These are phyloP conservation scores for Ceratosolen fusciceps DNA, from an alignment of 1,140 invertebrate species.

Conservation along the genomic window DNA sequence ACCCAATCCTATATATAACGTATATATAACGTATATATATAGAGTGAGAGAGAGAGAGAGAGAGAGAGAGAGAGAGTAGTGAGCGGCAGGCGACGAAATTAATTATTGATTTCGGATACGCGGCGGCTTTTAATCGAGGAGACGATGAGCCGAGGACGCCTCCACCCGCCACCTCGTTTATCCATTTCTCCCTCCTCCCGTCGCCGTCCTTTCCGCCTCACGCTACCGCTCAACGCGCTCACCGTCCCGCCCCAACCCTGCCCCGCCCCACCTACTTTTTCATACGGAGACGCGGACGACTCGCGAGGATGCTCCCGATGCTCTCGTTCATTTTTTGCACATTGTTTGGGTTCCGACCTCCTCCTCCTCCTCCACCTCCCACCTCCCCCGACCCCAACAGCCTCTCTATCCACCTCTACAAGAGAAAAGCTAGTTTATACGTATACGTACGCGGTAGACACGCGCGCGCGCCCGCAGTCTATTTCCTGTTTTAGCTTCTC, in stretches of 20 bases:
- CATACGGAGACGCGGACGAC: conserved; percentile 23
- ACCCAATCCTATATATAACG: too few relatives aligned
- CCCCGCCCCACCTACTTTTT: too few relatives aligned
- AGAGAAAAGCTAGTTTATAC: conserved; percentile 12
- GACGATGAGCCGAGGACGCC: conserved; percentile 55
- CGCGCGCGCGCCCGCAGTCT: neutral
- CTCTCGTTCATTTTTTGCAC: conserved; percentile 3
- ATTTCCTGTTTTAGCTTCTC: conserved; percentile 25
- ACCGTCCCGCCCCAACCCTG: too few relatives aligned
- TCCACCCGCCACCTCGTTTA: conserved; percentile 46
- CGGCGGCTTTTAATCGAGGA: conserved; percentile 63
- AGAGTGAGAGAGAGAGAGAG: neutral
- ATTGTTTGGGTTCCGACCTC: neutral
- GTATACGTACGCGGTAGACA: neutral
- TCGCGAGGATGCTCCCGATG: conserved; percentile 14
- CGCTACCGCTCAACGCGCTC: too few relatives aligned
- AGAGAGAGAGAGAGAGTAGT: neutral
- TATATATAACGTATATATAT: neutral
- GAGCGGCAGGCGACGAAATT: conserved; percentile 57
- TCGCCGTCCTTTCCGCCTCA: conserved; percentile 24
- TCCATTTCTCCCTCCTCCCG: conserved; percentile 35
- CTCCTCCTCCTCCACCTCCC: too few relatives aligned
- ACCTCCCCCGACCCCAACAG: too few relatives aligned
- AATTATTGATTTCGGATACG: conserved; percentile 71
- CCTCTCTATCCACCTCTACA: neutral